phyloP scores from a whole-genome alignment of 2,888 invertebrate genomes.

The Graphium colonna region DNA sequence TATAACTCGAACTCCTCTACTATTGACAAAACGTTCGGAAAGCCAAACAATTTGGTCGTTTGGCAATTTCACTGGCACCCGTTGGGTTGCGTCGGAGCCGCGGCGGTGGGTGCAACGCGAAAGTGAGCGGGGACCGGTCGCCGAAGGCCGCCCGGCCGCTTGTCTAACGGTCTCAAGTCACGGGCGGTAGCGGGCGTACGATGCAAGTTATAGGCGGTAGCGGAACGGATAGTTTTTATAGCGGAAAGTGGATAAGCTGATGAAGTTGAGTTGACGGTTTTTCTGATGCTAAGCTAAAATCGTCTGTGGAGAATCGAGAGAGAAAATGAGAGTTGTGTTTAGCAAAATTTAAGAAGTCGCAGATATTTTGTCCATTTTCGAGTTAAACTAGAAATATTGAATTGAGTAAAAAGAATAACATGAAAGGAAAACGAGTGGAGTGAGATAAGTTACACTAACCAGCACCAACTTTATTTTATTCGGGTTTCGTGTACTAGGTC shows the following conservation, averaged over 20 bases:
- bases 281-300: too few relatives aligned
- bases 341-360: not conserved
- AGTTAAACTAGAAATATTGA: not conserved
- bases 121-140: constrained; percentile 75
- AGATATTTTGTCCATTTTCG: not conserved
- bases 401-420: not conserved
- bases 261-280: not conserved
- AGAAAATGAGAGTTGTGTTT: not conserved
- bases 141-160: constrained; percentile 70
- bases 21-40: not conserved
- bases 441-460: too few relatives aligned
- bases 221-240: constrained; percentile 19
- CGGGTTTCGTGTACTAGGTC: too few relatives aligned
- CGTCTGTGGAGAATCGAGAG: too few relatives aligned
- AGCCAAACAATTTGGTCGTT: not conserved
- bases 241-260: not conserved
- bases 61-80: not conserved
- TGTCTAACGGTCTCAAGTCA: constrained; percentile 69
- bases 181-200: too few relatives aligned
- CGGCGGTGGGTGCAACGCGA: constrained; percentile 61
- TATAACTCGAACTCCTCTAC: not conserved
- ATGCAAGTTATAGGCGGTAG: constrained; percentile 37
- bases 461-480: too few relatives aligned
- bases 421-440: too few relatives aligned
- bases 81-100: constrained; percentile 22